phyloP scores from a whole-genome alignment of 2,888 invertebrate species.

The Proisotoma minuta region DNA sequence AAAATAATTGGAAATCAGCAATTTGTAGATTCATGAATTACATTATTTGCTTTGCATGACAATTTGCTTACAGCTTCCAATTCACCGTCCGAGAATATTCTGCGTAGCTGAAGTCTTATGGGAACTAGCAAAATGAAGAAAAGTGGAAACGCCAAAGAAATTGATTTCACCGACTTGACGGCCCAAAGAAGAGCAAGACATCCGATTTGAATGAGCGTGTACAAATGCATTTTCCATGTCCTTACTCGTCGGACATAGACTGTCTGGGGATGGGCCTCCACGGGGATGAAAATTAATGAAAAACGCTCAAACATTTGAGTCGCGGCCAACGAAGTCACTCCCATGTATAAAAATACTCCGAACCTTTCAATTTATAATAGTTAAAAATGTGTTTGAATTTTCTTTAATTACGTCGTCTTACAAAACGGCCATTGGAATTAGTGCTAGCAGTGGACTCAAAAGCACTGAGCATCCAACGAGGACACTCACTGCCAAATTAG shows the following conservation, averaged over 20 bases:
- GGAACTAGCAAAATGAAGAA: conserved; percentile 89
- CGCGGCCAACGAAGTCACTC: conserved; percentile 86
- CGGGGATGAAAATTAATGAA: conserved; percentile 85
- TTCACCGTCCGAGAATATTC: conserved; percentile 73
- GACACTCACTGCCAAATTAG: conserved; percentile 71
- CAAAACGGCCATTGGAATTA: conserved; percentile 89
- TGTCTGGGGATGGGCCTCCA: conserved; percentile 88
- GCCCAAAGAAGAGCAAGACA: conserved; percentile 76
- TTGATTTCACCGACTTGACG: conserved; percentile 80
- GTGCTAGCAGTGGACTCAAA: conserved; percentile 71
- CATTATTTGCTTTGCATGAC: no score
- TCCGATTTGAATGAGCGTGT: conserved; percentile 75
- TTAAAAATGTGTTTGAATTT: not conserved
- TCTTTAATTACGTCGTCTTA: conserved; percentile 57
- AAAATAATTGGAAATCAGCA: not conserved
- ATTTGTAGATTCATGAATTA: no score
- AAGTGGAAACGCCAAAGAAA: conserved; percentile 86
- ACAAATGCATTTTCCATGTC: conserved; percentile 86
- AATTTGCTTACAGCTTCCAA: conserved; percentile 73
- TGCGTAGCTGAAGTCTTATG: conserved; percentile 66
- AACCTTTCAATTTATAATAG: no score
- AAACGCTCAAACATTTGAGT: conserved; percentile 90
- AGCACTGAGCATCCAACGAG: conserved; percentile 79
- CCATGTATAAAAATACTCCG: no score
- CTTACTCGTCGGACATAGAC: conserved; percentile 81